Base-by-base conservation (phyloP, 2,888 invertebrate species). In the Exephanes ischioxanthus region DNA sequence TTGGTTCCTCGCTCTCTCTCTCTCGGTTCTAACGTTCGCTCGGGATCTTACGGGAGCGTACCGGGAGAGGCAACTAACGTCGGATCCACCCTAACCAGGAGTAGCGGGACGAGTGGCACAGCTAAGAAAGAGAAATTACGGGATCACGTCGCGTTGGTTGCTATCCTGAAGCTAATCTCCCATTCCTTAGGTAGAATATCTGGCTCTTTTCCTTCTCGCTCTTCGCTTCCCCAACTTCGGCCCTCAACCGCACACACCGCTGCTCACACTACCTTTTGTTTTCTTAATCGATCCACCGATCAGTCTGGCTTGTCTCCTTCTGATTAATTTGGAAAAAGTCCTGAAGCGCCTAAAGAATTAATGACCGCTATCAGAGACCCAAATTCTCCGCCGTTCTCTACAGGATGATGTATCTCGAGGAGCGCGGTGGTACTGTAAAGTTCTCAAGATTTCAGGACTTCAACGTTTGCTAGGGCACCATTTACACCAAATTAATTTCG, bases 121-220 rank as follows among this genome's bases (percentile, higher is more conserved):
- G 51, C 77, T 85, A 85, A 88, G 89, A 90, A 90, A 89, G 90
- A 91, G 89, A 90, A 91, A 90, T 91, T 88, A 89, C 89, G 73
- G 88, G 89, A 90, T 90, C 89, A 90, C 89, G 87, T 89, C 84
- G 76, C 71, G 80, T 71, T 53, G 80, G 78, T 76, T 70, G 75
- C 67, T 80, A 73, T 87, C 82, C 87, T 79, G 83, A 84, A 84
- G 85, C 86, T 85, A 87, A 80, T 84, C 83, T 84, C 84, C 68
- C 84, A 78, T 80, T 85, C 80, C 86, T 84, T 68, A 67, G 70
- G 51, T 41, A 45, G 30, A 78, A 77, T 80, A 77, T 86, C 67
- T 86, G 71, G 68, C 55, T 68, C 75, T 80, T 58, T 37, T 71
- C 53, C 81, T 63, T 6, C 41, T 41, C 11, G 41, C 61, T 73